These are phyloP conservation scores for Junonia oenone DNA, from an alignment of 2,888 invertebrate genomes.

Conservation along the genomic window DNA sequence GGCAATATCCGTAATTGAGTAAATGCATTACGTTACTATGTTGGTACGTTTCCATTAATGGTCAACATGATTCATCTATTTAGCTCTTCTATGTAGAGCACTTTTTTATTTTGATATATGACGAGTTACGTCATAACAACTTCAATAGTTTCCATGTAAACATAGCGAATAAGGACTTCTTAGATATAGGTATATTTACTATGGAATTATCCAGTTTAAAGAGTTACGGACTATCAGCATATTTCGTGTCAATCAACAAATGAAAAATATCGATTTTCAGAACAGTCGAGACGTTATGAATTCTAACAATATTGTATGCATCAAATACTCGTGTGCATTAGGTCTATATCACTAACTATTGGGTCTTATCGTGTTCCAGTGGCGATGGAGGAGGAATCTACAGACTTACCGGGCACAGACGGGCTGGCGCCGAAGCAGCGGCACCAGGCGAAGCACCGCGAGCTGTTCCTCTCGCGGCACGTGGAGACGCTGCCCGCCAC, in stretches of 20 bases:
- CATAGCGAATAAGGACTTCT: no score
- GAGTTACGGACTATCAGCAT: no score
- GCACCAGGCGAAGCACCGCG: slow-evolving; percentile 98
- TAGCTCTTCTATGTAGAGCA: slow-evolving; percentile 3
- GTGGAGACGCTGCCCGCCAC: slow-evolving; percentile 99
- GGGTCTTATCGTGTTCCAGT: slow-evolving; percentile 77
- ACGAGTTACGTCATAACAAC: background rate
- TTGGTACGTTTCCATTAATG: slow-evolving; percentile 11
- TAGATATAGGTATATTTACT: background rate
- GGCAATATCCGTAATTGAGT: slow-evolving; percentile 4
- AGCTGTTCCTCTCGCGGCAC: slow-evolving; percentile 97
- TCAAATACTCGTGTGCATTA: no score
- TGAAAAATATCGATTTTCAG: background rate
- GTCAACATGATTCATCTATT: slow-evolving; percentile 11
- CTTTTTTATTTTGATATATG: slow-evolving; percentile 3
- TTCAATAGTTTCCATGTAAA: background rate
- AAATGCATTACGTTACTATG: slow-evolving; percentile 7
- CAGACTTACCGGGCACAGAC: slow-evolving; percentile 80
- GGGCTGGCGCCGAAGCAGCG: slow-evolving; percentile 90
- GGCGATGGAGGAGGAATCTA: slow-evolving; percentile 84
- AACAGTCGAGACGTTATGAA: no score
- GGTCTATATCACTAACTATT: no score
- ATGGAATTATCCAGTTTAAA: background rate
- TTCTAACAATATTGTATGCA: no score
- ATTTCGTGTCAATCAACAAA: background rate